Conservation (phyloP, 2,797 vertebrate genomes). For the Harpia harpyja region DNA sequence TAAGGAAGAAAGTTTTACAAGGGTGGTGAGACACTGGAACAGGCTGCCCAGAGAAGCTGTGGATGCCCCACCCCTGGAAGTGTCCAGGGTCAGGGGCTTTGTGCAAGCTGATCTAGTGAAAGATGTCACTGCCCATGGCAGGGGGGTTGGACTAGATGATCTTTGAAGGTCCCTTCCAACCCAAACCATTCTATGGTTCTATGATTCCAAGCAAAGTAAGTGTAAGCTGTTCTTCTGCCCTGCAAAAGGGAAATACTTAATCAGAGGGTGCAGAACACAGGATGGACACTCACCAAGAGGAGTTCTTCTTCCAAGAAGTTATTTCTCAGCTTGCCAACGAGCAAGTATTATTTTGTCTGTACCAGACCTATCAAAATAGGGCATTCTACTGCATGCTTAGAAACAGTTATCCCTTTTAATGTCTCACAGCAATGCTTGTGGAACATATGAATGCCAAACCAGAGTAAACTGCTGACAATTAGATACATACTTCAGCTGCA, state of each 20-base stretch:
- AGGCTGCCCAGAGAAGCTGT: too few relatives aligned
- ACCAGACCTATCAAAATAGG: not conserved
- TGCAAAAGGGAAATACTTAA: not conserved
- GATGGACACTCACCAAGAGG: not conserved
- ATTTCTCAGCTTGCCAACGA: not conserved
- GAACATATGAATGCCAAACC: not conserved
- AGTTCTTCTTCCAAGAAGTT: not conserved
- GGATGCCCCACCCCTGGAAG: too few relatives aligned
- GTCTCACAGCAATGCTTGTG: not conserved
- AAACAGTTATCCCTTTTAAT: not conserved
- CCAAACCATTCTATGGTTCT: too few relatives aligned
- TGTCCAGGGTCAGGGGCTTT: too few relatives aligned
- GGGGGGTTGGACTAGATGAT: too few relatives aligned
- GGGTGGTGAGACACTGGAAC: too few relatives aligned
- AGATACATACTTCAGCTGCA: not conserved
- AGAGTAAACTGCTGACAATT: not conserved
- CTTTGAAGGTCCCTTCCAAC: too few relatives aligned
- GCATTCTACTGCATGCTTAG: not conserved
- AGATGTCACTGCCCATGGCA: too few relatives aligned
- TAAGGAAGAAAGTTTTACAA: not conserved
- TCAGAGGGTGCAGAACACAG: not conserved
- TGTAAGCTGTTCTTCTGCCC: not conserved
- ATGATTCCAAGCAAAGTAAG: not conserved
- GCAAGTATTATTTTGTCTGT: not conserved
- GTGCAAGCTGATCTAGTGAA: too few relatives aligned